Evolutionary conservation across 1,140 invertebrate species (phyloP).

Genomic region (Hyles vespertilio): DNA sequence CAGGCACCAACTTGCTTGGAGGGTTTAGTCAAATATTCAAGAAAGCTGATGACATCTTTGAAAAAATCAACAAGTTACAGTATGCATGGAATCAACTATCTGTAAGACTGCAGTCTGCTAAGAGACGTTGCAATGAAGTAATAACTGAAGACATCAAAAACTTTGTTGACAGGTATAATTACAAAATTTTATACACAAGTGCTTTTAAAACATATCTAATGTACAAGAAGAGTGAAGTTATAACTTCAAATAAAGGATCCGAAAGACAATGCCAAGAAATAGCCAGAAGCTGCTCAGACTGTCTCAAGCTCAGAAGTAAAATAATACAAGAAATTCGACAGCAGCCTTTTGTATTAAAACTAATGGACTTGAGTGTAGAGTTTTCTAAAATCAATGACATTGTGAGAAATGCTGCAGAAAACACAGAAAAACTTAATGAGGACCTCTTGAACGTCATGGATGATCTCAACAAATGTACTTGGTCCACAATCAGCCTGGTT

Average conservation of each 20-base stretch:
- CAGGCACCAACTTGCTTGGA: slow-evolving; percentile 48
- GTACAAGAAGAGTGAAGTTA: slow-evolving; percentile 51
- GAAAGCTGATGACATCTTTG: slow-evolving; percentile 44
- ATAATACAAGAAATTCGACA: slow-evolving; percentile 54
- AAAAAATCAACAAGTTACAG: slow-evolving; percentile 57
- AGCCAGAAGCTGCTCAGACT: slow-evolving; percentile 59
- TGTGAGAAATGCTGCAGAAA: slow-evolving; percentile 52
- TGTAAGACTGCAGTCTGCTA: slow-evolving; percentile 59
- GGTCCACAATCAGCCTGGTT: slow-evolving; percentile 55
- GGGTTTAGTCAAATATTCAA: slow-evolving; percentile 62
- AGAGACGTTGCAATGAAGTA: slow-evolving; percentile 59
- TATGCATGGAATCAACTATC: slow-evolving; percentile 59
- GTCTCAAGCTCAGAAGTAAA: slow-evolving; percentile 64
- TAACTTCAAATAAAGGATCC: slow-evolving; percentile 45
- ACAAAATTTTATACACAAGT: slow-evolving; percentile 45
- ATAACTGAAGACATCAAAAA: slow-evolving; percentile 53
- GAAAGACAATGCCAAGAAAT: slow-evolving; percentile 59
- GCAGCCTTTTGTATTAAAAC: slow-evolving; percentile 59
- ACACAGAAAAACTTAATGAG: slow-evolving; percentile 47
- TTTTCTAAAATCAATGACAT: slow-evolving; percentile 59
- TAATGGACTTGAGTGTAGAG: slow-evolving; percentile 63
- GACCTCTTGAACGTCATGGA: slow-evolving; percentile 35
- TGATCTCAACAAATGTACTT: slow-evolving; percentile 53
- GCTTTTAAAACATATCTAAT: slow-evolving; percentile 46
- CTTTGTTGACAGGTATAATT: slow-evolving; percentile 59